These are phyloP conservation scores for Sebastiscus tertius DNA, from an alignment of 2,797 vertebrate species.

Conservation along the genomic window DNA sequence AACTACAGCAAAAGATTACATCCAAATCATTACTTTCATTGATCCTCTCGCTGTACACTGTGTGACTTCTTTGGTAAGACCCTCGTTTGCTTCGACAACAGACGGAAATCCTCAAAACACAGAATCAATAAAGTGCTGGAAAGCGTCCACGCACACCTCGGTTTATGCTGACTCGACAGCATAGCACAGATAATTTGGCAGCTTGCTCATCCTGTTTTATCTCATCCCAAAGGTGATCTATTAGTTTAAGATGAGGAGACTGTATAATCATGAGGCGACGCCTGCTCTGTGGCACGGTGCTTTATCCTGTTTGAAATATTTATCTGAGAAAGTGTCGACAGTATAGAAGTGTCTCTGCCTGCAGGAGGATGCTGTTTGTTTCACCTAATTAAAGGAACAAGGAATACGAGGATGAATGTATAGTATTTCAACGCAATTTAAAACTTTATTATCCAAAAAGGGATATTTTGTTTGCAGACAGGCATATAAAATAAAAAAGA, in stretches of 20 bases:
- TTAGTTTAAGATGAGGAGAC: conserved; percentile 8
- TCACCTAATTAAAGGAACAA: background rate
- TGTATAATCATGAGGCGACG: background rate
- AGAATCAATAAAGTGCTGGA: conserved; percentile 14
- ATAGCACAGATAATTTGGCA: background rate
- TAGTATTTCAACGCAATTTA: background rate
- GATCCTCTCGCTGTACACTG: background rate
- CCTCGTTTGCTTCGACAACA: background rate
- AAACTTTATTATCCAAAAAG: background rate
- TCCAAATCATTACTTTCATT: background rate
- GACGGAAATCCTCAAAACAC: background rate
- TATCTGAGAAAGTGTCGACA: background rate
- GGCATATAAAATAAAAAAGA: background rate
- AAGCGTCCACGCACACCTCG: conserved; percentile 3
- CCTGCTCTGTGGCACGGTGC: background rate
- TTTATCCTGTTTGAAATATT: background rate
- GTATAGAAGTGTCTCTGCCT: background rate
- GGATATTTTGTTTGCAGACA: background rate
- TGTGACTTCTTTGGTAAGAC: background rate
- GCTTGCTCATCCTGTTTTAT: conserved; percentile 1
- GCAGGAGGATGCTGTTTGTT: background rate
- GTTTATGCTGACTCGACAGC: conserved; percentile 14
- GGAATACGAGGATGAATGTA: background rate
- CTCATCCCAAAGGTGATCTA: background rate
- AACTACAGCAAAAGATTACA: background rate